Evolutionary conservation across 2,797 vertebrate species (phyloP).

Genomic region (Platyrinchus mystaceus): DNA sequence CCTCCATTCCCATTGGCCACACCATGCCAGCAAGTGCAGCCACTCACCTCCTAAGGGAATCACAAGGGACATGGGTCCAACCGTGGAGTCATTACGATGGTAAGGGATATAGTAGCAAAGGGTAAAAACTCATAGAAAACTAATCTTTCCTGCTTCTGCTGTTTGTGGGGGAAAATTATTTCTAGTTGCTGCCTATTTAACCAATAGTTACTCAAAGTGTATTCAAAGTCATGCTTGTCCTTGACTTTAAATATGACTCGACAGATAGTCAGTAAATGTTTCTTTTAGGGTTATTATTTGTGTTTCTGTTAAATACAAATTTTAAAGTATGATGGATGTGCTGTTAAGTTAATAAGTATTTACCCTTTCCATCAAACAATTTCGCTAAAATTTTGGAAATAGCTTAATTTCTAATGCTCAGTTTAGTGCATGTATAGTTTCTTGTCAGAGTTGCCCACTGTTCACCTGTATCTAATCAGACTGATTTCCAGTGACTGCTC

Average conservation of each 20-base stretch:
- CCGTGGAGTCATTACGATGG: not conserved
- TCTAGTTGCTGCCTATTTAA: not conserved
- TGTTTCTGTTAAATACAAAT: not conserved
- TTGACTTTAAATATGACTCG: not conserved
- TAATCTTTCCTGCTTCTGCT: not conserved
- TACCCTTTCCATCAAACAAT: not conserved
- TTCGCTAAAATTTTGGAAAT: not conserved
- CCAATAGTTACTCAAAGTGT: not conserved
- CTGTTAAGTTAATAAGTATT: not conserved
- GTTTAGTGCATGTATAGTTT: not conserved
- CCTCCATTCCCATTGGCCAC: accelerated
- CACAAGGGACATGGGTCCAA: not conserved
- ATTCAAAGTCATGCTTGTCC: not conserved
- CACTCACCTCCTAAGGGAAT: accelerated
- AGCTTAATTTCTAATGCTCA: not conserved
- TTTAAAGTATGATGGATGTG: not conserved
- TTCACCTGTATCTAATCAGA: not conserved
- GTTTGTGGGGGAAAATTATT: not conserved
- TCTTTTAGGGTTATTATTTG: not conserved
- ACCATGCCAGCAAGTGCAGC: accelerated
- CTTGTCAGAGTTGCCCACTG: not conserved
- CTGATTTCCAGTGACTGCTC: accelerated
- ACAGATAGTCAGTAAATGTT: not conserved
- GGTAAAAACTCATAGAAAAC: not conserved
- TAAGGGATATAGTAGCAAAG: not conserved